These are phyloP conservation scores for Cathartes aura DNA, from an alignment of 2,113 vertebrate genomes.

Conservation along the genomic window DNA sequence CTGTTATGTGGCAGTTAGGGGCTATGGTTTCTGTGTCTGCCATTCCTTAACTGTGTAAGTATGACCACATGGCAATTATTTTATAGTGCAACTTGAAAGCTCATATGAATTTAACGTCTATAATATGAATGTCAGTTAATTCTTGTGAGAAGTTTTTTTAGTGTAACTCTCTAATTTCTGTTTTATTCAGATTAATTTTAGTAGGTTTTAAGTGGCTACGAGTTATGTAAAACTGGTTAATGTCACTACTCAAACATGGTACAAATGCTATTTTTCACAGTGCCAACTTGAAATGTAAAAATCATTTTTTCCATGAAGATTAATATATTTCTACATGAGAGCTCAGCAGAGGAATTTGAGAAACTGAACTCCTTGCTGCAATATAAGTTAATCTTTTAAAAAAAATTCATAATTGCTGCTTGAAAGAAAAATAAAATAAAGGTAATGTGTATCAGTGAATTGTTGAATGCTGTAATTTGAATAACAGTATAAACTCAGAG, in stretches of 20 bases:
- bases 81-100: background rate
- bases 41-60: background rate
- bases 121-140: background rate
- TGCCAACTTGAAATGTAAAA: background rate
- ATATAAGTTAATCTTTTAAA: background rate
- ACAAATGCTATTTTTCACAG: background rate
- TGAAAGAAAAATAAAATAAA: background rate
- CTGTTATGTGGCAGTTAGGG: accelerated
- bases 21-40: background rate
- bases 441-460: background rate
- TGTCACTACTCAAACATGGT: background rate
- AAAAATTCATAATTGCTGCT: background rate
- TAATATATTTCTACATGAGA: background rate
- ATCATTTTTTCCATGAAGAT: background rate
- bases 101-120: background rate
- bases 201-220: background rate
- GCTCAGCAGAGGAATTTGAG: background rate
- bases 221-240: background rate
- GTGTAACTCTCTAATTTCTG: background rate
- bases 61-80: background rate
- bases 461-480: background rate
- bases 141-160: background rate
- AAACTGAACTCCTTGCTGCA: background rate
- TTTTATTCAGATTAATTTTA: background rate
- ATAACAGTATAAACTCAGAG: background rate